Percentiles rank a stretch among this genome's conserved stretches.
phyloP scores from a whole-genome alignment of 2,888 invertebrate species.

The Caenorhabditis sp. region DNA sequence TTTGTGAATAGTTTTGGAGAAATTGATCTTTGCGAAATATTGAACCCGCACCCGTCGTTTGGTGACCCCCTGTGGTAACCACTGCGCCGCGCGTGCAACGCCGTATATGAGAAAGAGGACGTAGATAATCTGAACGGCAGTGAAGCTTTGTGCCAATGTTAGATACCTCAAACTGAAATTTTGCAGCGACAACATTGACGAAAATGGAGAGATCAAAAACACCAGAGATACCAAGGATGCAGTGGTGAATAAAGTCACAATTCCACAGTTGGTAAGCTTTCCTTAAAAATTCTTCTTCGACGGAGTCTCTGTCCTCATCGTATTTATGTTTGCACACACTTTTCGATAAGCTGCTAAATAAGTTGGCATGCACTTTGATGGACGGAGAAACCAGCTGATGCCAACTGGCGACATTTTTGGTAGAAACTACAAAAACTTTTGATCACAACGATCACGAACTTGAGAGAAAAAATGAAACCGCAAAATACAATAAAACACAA shows the following conservation, averaged over 20 bases:
- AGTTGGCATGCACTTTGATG: constrained; percentile 40
- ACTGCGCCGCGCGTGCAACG: too few species aligned
- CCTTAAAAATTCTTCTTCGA: too few species aligned
- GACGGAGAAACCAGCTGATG: constrained; percentile 5
- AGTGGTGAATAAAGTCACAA: constrained; percentile 55
- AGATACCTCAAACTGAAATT: too few species aligned
- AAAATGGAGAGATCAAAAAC: constrained; percentile 38
- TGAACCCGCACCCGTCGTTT: too few species aligned
- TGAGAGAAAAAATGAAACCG: constrained; percentile 5
- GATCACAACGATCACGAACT: constrained; percentile 11
- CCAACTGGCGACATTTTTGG: not conserved
- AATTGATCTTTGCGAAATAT: too few species aligned
- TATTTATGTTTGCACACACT: not conserved
- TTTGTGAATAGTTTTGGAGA: too few species aligned
- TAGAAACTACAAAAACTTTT: not conserved
- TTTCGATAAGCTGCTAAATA: constrained; percentile 8
- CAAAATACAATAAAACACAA: not conserved
- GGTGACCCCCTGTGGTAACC: too few species aligned
- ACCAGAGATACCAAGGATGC: constrained; percentile 58
- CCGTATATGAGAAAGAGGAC: too few species aligned
- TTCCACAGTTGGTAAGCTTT: constrained; percentile 60
- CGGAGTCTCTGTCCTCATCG: too few species aligned
- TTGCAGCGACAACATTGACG: constrained; percentile 45
- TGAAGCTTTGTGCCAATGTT: too few species aligned
- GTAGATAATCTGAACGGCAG: too few species aligned